Percentiles rank a stretch among this genome's conserved stretches.
phyloP scores from a whole-genome alignment of 1,140 invertebrate genomes.

The Bicyclus anynana region DNA sequence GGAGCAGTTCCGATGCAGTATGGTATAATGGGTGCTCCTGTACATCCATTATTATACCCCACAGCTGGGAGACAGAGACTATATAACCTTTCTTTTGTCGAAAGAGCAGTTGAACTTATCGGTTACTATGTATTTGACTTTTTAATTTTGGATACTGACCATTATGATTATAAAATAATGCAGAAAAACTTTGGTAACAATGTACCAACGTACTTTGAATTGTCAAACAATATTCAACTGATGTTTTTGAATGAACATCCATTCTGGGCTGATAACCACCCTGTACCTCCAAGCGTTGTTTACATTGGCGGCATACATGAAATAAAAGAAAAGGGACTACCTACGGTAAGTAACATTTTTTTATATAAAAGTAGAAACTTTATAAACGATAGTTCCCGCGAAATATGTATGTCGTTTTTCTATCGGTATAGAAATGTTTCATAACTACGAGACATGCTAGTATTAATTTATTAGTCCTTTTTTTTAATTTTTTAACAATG shows the following conservation, averaged over 20 bases:
- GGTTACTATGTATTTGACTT: conserved; percentile 16
- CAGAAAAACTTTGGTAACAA: conserved; percentile 56
- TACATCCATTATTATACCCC: conserved; percentile 70
- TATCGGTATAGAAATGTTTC: no score
- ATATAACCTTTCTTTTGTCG: conserved; percentile 38
- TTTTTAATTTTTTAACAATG: no score
- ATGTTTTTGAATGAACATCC: conserved; percentile 72
- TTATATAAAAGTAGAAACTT: not conserved
- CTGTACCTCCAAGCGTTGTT: conserved; percentile 62
- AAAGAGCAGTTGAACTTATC: conserved; percentile 44
- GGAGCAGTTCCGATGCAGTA: conserved; percentile 29
- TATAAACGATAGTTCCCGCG: no score
- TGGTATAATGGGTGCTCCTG: conserved; percentile 58
- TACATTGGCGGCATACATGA: conserved; percentile 71
- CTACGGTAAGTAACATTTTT: conserved; percentile 21
- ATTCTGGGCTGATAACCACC: conserved; percentile 54
- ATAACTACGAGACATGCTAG: no score
- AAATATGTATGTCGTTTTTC: no score
- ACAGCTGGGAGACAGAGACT: conserved; percentile 39
- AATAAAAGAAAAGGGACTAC: conserved; percentile 41
- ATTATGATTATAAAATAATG: conserved; percentile 41
- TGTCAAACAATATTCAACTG: conserved; percentile 70
- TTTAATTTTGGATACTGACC: conserved; percentile 5
- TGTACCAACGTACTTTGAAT: conserved; percentile 49
- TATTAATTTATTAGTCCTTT: no score